phyloP scores from a whole-genome alignment of 2,797 vertebrate species.

The Enteromius mattozi region DNA sequence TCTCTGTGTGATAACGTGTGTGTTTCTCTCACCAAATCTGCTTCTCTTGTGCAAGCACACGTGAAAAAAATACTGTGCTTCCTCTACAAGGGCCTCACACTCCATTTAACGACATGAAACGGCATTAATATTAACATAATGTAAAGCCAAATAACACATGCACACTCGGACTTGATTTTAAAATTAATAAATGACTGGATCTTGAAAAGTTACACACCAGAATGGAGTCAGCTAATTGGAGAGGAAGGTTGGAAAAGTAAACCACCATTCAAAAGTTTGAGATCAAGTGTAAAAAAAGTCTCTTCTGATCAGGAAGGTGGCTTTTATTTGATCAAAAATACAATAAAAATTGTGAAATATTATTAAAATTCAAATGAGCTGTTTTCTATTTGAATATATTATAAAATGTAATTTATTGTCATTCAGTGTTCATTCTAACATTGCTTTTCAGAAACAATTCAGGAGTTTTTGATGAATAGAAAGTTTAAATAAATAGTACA shows the following conservation, averaged over 20 bases:
- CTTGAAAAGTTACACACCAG: background rate
- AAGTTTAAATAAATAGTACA: background rate
- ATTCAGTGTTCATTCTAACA: background rate
- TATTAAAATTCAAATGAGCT: background rate
- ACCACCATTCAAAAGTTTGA: background rate
- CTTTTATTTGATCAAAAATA: background rate
- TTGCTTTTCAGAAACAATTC: background rate
- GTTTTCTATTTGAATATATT: background rate
- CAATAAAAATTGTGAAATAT: background rate
- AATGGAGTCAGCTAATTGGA: background rate
- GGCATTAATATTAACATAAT: background rate
- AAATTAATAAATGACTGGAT: background rate
- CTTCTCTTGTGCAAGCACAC: background rate
- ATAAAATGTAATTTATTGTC: background rate
- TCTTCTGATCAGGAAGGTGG: background rate
- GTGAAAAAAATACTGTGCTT: background rate
- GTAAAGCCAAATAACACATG: background rate
- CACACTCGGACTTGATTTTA: background rate
- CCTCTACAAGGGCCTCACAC: background rate
- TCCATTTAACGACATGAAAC: background rate
- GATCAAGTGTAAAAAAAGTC: background rate
- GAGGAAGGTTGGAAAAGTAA: background rate
- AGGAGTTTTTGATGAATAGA: background rate
- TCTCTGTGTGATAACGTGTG: slow-evolving; percentile 17
- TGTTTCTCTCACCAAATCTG: background rate